Percentiles rank a stretch among this genome's conserved stretches.
phyloP scores from a whole-genome alignment of 2,888 invertebrate genomes.

The Drosophila formosana region DNA sequence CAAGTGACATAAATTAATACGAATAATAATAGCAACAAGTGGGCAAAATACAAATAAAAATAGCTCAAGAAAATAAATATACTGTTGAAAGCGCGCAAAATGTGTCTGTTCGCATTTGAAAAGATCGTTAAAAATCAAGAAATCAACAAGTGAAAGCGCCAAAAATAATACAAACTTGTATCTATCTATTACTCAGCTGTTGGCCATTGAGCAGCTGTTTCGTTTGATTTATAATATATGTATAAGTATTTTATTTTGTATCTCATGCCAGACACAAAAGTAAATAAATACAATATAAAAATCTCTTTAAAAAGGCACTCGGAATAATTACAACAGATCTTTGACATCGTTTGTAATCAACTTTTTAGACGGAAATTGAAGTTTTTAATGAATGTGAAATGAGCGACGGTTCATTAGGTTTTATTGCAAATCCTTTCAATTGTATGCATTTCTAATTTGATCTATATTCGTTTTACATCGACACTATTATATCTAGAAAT shows the following conservation, averaged over 20 bases:
- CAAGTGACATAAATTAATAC: conserved; percentile 26
- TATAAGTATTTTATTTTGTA: conserved; percentile 17
- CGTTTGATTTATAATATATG: conserved; percentile 30
- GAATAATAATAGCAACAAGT: conserved; percentile 29
- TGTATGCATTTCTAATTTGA: neutral
- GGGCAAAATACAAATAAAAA: conserved; percentile 8
- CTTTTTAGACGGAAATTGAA: neutral
- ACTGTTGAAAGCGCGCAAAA: conserved; percentile 33
- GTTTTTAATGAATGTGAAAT: neutral
- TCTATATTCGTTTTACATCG: neutral
- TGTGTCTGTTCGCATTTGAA: conserved; percentile 26
- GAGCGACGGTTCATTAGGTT: neutral
- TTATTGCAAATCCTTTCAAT: neutral
- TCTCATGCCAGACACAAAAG: neutral
- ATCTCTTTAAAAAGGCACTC: neutral
- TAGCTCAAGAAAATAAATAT: conserved; percentile 17
- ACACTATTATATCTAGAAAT: neutral
- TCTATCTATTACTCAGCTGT: conserved; percentile 43
- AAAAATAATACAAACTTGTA: conserved; percentile 33
- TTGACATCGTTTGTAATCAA: conserved; percentile 4
- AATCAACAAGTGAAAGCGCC: conserved; percentile 69
- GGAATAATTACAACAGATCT: conserved; percentile 9
- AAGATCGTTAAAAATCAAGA: conserved; percentile 31
- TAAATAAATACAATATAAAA: conserved; percentile 2
- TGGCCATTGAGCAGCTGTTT: conserved; percentile 36